Conservation (phyloP, 92 coral and sea anemone genomes). For the Bergia puertoricense region DNA sequence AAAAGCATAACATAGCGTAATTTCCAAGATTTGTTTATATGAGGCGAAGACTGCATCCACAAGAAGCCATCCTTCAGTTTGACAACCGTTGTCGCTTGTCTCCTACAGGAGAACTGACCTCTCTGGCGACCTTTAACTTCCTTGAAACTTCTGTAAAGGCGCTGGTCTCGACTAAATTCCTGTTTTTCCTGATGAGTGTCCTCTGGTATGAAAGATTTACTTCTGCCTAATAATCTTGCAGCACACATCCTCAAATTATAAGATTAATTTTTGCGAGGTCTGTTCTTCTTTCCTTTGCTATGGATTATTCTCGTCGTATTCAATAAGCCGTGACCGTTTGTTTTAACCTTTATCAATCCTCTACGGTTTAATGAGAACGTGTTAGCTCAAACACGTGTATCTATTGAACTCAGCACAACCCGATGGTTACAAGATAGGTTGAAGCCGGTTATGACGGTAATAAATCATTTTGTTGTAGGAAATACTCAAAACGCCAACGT, state of each 20-base stretch:
- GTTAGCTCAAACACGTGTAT: background rate
- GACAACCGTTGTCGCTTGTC: constrained; percentile 1
- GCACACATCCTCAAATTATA: background rate
- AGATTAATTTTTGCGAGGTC: background rate
- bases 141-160: constrained; percentile 22
- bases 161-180: constrained; percentile 17
- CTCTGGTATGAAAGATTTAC: background rate
- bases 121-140: background rate
- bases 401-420: background rate
- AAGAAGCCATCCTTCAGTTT: constrained; percentile 26
- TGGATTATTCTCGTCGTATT: background rate
- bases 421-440: background rate
- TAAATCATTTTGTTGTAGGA: background rate
- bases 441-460: background rate
- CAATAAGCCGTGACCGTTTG: background rate
- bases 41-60: constrained; percentile 37
- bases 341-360: background rate
- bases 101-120: background rate
- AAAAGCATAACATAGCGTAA: constrained; percentile 32
- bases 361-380: background rate
- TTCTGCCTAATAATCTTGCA: background rate
- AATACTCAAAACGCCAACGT: background rate
- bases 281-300: no score
- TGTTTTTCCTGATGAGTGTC: background rate
- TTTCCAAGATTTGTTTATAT: constrained; percentile 27